Evolutionary conservation across 1,140 invertebrate genomes (phyloP), one percentile per base, ranked within the genome.

Genomic region (Drosophila pseudoobscura): DNA sequence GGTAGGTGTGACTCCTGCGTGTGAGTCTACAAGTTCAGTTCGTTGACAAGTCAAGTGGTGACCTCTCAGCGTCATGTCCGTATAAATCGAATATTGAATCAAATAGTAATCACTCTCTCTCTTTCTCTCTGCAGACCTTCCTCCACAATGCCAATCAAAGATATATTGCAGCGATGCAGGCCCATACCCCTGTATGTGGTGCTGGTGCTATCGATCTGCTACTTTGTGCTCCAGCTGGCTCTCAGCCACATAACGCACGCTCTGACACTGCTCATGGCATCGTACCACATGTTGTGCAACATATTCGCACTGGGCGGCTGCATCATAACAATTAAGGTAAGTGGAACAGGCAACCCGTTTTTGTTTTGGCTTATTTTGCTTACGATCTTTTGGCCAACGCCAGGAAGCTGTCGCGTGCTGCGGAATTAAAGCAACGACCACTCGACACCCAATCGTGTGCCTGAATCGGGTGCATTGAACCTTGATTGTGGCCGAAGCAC

Each of bases 231-330:
- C 0, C 94, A 97, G 80, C 92, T 97, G 50, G 93, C 96, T 49
- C 93, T 95, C 0, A 96, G 95, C 72, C 95, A 97, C 87, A 92
- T 96, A 44, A 97, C 96, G 2, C 96, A 97, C 87, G 95, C 96
- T 1, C 93, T 97, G 31, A 97, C 96, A 0, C 93, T 98, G 1
- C 94, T 97, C 13, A 94, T 97, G 62, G 96, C 97, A 87, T 94
- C 96, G 6, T 97, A 97, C 92, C 96, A 97, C 91, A 96, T 96
- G 92, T 93, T 98, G 5, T 97, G 96, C 91, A 97, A 96, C 82
- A 94, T 96, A 49, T 93, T 96, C 26, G 95, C 95, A 7, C 92
- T 97, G 7, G 88, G 93, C 9, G 95, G 96, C 8, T 95, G 95
- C 85, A 94, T 97, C 39, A 92, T 95, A 17, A 95, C 95, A 8